Percentiles rank a stretch among this genome's conserved stretches.
Evolutionary conservation across 2,797 vertebrate species (phyloP).

Genomic region (Hapalemur alaotrensis): DNA sequence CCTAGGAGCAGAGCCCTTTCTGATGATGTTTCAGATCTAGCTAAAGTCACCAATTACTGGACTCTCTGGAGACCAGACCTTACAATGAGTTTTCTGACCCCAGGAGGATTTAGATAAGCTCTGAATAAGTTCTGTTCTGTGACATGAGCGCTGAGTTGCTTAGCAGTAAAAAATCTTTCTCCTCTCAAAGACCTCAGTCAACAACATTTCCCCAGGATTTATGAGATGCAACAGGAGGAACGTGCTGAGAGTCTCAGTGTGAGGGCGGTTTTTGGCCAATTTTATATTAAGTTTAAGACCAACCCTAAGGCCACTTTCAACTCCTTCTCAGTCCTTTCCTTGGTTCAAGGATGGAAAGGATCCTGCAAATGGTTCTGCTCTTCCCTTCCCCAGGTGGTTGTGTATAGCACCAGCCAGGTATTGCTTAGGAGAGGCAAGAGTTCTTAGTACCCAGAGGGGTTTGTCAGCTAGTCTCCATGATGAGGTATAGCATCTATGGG

Average conservation of each 20-base stretch:
- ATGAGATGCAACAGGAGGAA: background rate
- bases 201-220: slow-evolving; percentile 40
- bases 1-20: slow-evolving; percentile 28
- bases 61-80: slow-evolving; percentile 64
- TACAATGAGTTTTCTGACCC: slow-evolving; percentile 72
- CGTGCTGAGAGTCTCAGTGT: background rate
- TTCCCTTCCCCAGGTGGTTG: background rate
- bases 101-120: slow-evolving; percentile 72
- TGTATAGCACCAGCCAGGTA: background rate
- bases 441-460: background rate
- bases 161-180: slow-evolving; percentile 51
- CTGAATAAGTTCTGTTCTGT: slow-evolving; percentile 69
- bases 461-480: background rate
- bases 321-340: background rate
- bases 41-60: slow-evolving; percentile 70
- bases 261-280: background rate
- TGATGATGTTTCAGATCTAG: slow-evolving; percentile 60
- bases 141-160: slow-evolving; percentile 52
- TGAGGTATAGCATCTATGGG: rapidly evolving
- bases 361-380: background rate
- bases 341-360: background rate
- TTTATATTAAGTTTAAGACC: background rate
- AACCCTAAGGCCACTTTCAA: background rate
- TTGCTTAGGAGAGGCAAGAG: background rate
- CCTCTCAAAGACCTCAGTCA: background rate